These are phyloP conservation scores for Melieria crassipennis DNA, from an alignment of 2,888 invertebrate genomes.

Conservation along the genomic window DNA sequence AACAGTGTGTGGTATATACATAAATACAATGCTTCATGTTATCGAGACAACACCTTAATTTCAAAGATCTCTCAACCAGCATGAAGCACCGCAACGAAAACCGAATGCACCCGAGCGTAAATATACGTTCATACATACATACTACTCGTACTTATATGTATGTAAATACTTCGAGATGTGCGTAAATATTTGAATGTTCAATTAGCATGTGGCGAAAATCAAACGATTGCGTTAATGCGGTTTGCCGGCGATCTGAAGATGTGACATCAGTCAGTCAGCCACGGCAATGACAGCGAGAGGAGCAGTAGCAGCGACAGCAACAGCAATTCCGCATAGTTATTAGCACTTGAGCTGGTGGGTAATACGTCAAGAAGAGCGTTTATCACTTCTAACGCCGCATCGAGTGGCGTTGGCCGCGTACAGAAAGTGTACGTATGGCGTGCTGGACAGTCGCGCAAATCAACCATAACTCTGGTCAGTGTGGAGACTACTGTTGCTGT, in stretches of 20 bases:
- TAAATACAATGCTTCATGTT: too few species aligned
- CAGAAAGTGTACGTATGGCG: too few species aligned
- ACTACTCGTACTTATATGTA: too few species aligned
- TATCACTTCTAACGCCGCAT: too few species aligned
- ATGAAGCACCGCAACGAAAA: background rate
- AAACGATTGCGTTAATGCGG: background rate
- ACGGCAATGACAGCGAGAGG: background rate
- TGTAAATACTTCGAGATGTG: background rate
- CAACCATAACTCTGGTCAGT: background rate
- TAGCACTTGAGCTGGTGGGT: too few species aligned
- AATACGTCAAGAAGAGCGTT: too few species aligned
- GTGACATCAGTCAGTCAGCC: background rate
- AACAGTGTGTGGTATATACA: too few species aligned
- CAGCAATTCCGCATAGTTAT: background rate
- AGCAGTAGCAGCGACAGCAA: background rate
- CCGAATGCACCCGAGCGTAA: background rate
- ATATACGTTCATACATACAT: background rate
- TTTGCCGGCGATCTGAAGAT: background rate
- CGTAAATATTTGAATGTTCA: background rate
- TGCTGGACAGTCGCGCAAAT: background rate
- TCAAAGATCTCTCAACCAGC: too few species aligned
- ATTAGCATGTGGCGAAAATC: constrained; percentile 1
- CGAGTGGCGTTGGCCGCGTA: too few species aligned
- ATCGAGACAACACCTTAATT: too few species aligned
- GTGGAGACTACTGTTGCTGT: background rate